Evolutionary conservation across 2,888 invertebrate species (phyloP), one percentile per base, ranked within the genome.

Genomic region (Cetonia aurata): DNA sequence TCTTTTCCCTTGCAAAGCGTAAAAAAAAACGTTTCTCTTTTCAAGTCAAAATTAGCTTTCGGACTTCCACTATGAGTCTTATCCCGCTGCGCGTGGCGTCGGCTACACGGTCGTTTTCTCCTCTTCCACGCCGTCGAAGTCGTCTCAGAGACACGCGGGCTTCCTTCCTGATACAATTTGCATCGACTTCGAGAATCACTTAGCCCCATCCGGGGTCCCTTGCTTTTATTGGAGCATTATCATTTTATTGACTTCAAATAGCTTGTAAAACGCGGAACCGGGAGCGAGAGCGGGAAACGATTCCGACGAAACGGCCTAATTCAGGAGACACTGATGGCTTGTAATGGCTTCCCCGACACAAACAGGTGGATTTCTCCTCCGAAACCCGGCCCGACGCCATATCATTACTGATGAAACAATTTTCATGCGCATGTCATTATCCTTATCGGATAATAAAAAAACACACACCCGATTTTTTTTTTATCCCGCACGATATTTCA

Each of bases 201-300:
- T 82, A 82, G 80, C 77, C 77, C 67, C 67, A 67, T 56, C 67
- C 67, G 67, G 67, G 55, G 67, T 77, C 78, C 77, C 78, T 73
- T 81, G 83, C 83, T 83, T 85, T 84, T 85, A 85, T 85, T 84
- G 83, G 83, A 79, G 82, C 85, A 86, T 85, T 85, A 84, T 84
- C 85, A 85, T 85, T 86, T 86, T 86, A 86, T 86, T 83, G 86
- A 84, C 85, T 85, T 83, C 85, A 85, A 86, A 87, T 86, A 85
- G 86, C 85, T 86, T 85, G 86, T 85, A 86, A 86, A 86, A 86
- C 85, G 86, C 82, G 82, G 83, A 79, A 84, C 81, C 82, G 82
- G 81, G 80, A 79, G 79, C 80, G 80, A 82, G 84, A 82, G 82
- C 78, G 85, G 83, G 78, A 83, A 83, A 79, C 83, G 81, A 82